Conservation (phyloP, 2,888 invertebrate species). For the Argyra leucocephala region DNA sequence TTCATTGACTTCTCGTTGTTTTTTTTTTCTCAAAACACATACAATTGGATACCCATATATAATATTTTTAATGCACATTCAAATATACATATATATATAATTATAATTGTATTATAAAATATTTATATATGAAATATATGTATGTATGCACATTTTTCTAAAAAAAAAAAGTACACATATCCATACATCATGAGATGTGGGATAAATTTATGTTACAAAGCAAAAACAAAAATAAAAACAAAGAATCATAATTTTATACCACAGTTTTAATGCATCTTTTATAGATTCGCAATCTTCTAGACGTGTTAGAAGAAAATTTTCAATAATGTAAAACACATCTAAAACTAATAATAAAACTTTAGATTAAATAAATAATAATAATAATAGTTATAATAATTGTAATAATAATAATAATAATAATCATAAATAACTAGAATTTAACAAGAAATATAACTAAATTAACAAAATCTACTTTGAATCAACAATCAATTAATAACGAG, state of each 20-base stretch:
- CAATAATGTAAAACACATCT: too few relatives aligned
- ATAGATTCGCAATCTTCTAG: not conserved
- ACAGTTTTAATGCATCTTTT: not conserved
- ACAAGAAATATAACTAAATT: too few relatives aligned
- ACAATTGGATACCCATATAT: not conserved
- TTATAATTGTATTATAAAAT: not conserved
- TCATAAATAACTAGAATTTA: too few relatives aligned
- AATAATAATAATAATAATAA: too few relatives aligned
- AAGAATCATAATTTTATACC: not conserved
- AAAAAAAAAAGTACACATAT: not conserved
- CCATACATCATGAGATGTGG: not conserved
- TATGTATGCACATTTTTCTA: not conserved
- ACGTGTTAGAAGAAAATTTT: too few relatives aligned
- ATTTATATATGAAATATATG: too few relatives aligned
- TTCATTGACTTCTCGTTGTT: conserved; percentile 18
- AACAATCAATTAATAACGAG: too few relatives aligned
- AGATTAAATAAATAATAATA: too few relatives aligned
- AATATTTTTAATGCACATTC: not conserved
- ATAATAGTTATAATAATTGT: too few relatives aligned
- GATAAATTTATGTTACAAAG: not conserved
- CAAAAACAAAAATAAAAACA: not conserved
- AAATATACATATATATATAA: not conserved
- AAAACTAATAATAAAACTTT: too few relatives aligned
- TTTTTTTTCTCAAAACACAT: not conserved
- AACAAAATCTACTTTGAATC: too few relatives aligned